Conservation (phyloP, 2,113 vertebrate genomes). For the Enhydra lutris region DNA sequence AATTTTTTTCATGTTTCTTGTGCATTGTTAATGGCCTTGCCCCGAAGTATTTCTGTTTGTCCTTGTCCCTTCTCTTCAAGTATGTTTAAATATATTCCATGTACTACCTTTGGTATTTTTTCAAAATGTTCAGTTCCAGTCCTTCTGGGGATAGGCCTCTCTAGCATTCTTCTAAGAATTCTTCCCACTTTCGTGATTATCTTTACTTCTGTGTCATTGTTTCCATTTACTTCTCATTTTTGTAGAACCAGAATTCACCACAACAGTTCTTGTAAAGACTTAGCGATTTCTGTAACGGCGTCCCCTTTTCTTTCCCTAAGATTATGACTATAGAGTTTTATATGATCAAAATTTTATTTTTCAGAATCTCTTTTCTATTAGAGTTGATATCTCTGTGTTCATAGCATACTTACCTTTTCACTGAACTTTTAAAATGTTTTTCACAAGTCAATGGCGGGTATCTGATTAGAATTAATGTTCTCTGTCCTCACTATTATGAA, state of each 20-base stretch:
- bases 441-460: background rate
- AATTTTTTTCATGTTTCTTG: background rate
- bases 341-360: background rate
- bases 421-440: background rate
- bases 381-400: background rate
- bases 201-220: background rate
- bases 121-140: background rate
- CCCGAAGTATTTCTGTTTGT: background rate
- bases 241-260: background rate
- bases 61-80: background rate
- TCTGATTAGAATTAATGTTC: background rate
- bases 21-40: background rate
- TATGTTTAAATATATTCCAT: background rate
- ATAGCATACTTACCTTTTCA: background rate
- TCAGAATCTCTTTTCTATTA: background rate
- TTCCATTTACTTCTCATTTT: background rate
- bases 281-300: background rate
- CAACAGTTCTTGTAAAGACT: background rate
- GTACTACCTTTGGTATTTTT: background rate
- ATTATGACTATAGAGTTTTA: background rate
- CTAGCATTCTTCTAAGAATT: background rate
- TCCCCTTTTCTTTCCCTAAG: background rate
- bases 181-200: background rate
- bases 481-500: background rate
- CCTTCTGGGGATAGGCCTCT: background rate